phyloP scores from a whole-genome alignment of 2,113 vertebrate species.

The Tetraodon nigroviridis region DNA sequence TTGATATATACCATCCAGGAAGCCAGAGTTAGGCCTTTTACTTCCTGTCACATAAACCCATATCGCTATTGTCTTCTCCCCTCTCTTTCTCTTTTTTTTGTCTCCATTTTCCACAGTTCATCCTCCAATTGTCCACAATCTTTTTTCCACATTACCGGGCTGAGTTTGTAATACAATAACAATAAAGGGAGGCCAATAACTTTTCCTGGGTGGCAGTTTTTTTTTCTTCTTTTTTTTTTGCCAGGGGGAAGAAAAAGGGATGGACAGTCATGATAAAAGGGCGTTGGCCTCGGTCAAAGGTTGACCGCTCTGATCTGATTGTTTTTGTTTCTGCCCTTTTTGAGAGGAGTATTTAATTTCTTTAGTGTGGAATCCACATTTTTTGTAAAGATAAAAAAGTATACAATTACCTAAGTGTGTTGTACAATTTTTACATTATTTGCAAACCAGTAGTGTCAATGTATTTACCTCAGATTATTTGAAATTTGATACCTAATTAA shows the following conservation, averaged over 20 bases:
- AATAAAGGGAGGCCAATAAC: constrained; percentile 76
- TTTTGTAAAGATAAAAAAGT: constrained; percentile 41
- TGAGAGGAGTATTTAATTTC: constrained; percentile 78
- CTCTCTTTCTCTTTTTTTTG: constrained; percentile 41
- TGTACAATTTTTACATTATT: too few relatives aligned
- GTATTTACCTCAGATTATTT: too few relatives aligned
- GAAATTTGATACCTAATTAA: background rate
- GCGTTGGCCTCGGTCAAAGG: constrained; percentile 78
- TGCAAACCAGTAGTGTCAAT: too few relatives aligned
- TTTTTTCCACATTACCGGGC: constrained; percentile 76
- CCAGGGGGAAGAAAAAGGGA: constrained; percentile 71
- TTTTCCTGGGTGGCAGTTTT: constrained; percentile 66
- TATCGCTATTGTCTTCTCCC: constrained; percentile 31
- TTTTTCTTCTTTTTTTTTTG: constrained; percentile 67
- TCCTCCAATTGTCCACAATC: constrained; percentile 78
- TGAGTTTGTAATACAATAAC: constrained; percentile 80
- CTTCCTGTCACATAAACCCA: constrained; percentile 73
- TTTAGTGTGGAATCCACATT: constrained; percentile 70
- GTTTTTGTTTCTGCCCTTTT: constrained; percentile 68
- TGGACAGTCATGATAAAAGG: constrained; percentile 74
- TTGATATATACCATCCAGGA: constrained; percentile 70
- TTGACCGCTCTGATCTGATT: constrained; percentile 81
- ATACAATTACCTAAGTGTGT: too few relatives aligned
- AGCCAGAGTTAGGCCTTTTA: constrained; percentile 72
- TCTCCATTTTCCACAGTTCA: constrained; percentile 51